phyloP scores from a whole-genome alignment of 2,888 invertebrate species.

The Eupithecia dodoneata region DNA sequence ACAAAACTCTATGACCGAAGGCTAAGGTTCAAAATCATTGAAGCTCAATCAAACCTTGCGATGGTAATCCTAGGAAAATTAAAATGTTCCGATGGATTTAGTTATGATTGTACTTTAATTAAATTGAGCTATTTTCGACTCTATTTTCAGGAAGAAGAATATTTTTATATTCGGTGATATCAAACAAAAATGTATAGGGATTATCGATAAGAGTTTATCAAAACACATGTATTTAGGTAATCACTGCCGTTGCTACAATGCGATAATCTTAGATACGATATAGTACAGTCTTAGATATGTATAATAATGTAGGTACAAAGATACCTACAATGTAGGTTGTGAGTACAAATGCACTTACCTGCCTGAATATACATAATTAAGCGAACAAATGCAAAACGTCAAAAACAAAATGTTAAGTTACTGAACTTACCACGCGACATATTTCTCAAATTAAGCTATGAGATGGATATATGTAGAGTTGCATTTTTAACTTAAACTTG shows the following conservation, averaged over 20 bases:
- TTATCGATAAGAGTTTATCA: conserved; percentile 60
- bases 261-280: conserved; percentile 52
- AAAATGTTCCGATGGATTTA: conserved; percentile 9
- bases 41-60: conserved; percentile 6
- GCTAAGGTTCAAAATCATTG: conserved; percentile 11
- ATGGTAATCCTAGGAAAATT: conserved; percentile 14
- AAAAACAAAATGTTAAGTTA: not conserved
- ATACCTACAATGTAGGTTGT: too few species aligned
- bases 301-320: not conserved
- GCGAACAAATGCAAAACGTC: not conserved
- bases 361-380: not conserved
- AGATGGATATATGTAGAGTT: not conserved
- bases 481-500: not conserved
- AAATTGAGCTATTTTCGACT: not conserved
- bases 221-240: conserved; percentile 67
- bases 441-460: not conserved
- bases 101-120: not conserved
- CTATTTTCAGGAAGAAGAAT: not conserved
- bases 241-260: conserved; percentile 69
- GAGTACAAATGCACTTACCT: not conserved
- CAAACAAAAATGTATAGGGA: conserved; percentile 52
- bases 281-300: not conserved
- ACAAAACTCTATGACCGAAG: conserved; percentile 2
- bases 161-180: conserved; percentile 41
- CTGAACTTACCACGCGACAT: not conserved